These are phyloP conservation scores for Bombycilla garrulus DNA, from an alignment of 2,113 vertebrate genomes.

Conservation along the genomic window DNA sequence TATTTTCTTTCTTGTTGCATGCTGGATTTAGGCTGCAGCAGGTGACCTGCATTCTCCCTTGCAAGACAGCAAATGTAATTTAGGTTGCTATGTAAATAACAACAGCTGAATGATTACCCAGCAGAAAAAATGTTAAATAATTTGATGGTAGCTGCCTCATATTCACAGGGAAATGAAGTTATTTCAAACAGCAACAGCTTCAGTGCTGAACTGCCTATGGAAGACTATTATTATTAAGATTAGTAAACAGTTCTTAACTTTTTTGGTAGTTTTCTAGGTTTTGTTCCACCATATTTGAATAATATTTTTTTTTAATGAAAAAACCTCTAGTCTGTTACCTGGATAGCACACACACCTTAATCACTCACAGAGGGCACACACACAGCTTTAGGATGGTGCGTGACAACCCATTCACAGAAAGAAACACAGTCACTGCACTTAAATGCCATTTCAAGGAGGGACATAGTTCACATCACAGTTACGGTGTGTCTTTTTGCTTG, in stretches of 20 bases:
- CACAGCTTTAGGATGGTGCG: neutral
- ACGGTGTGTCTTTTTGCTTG: neutral
- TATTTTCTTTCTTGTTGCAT: neutral
- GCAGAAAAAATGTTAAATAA: neutral
- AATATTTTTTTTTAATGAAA: no score
- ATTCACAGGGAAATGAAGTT: neutral
- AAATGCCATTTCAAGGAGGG: neutral
- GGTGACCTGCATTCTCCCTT: neutral
- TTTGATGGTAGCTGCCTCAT: neutral
- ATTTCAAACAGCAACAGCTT: neutral
- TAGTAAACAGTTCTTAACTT: neutral
- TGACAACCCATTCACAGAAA: slow-evolving; percentile 12
- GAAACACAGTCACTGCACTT: neutral
- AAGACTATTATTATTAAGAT: neutral
- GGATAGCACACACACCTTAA: neutral
- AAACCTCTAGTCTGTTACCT: neutral
- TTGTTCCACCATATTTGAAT: neutral
- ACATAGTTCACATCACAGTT: neutral
- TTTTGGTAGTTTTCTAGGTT: neutral
- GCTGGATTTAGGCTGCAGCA: neutral
- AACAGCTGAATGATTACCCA: neutral
- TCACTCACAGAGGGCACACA: neutral
- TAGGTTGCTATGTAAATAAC: neutral
- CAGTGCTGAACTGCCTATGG: neutral
- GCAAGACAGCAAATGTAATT: neutral